Evolutionary conservation across 2,113 vertebrate genomes (phyloP), one percentile per base, ranked within the genome.

Genomic region (Romanogobio albipinnatus): DNA sequence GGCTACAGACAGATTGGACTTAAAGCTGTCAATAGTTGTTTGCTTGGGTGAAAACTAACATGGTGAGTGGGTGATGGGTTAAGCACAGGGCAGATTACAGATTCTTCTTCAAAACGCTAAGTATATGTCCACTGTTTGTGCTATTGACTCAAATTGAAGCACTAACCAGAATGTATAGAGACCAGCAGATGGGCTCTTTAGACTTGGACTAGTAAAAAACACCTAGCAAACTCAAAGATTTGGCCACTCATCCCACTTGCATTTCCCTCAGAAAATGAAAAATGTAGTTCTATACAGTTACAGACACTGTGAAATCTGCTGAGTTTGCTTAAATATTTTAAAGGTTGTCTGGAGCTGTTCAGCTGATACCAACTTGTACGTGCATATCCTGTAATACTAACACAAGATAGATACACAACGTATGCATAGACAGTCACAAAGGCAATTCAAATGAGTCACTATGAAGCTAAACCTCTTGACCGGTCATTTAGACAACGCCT

Each of bases 1-100:
- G 82, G 84, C 49, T 79, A 53, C 70, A 71, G 75, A 83, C 84
- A 88, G 77, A 77, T 74, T 74, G 64, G 36, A 71, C 76, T 68
- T 86, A 51, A 62, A 84, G 36, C 26, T 43, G 43, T 61, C 76
- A 71, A 61, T 39, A 53, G 19, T 5, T 81, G 53, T 64, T 71
- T 70, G 29, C 85, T 83, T 49, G 61, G 76, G 22, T 47, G n/a
- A 79, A 79, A 62, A 62, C n/a, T 47, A 79, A 26, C 33, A 62
- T 2, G 3, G 36, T 62, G 76, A 62, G 58, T 62, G 53, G 19
- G 39, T 62, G 58, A 62, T 47, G 17, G 45, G 62, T 81, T 66
- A 81, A 33, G 17, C 53, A 22, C 17, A 56, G 22, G 24, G 33
- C 56, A 81, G 24, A 49, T 43, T 22, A 59, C 19, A 13, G 43